A percentile compares a stretch with the other conserved stretches of the same genome.
Evolutionary conservation across 2,113 vertebrate genomes (phyloP).

Genomic region (Gallinago paraguaiae): DNA sequence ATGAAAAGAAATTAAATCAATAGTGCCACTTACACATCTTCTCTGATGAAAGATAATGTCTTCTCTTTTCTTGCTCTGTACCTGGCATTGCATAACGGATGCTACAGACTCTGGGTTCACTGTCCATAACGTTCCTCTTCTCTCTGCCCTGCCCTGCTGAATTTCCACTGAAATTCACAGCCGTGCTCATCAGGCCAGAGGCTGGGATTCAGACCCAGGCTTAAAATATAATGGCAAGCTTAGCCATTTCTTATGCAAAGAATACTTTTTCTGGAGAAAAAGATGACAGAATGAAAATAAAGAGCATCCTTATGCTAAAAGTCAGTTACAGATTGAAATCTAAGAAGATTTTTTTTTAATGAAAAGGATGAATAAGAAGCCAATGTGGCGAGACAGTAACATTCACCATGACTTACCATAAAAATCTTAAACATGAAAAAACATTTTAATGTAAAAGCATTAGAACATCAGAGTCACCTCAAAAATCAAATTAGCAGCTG

Average conservation of each 20-base stretch:
- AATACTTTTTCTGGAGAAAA: background rate
- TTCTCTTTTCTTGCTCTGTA: background rate
- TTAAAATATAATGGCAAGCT: background rate
- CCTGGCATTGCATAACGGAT: background rate
- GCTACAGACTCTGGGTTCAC: background rate
- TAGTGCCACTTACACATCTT: background rate
- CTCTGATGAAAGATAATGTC: background rate
- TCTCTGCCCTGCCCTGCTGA: background rate
- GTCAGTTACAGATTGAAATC: background rate
- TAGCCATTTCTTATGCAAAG: background rate
- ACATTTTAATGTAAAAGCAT: background rate
- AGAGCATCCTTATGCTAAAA: background rate
- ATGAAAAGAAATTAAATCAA: background rate
- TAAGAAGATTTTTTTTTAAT: background rate
- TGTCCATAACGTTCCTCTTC: background rate
- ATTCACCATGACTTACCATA: background rate
- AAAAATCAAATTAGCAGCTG: background rate
- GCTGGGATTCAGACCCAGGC: background rate
- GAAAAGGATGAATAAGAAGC: background rate
- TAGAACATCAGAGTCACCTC: background rate
- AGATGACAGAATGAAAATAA: background rate
- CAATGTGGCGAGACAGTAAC: background rate
- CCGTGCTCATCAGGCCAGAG: background rate
- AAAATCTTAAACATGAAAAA: background rate
- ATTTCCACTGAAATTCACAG: background rate